phyloP scores from a whole-genome alignment of 2,113 vertebrate genomes.

The Ptychochromis oligacanthus region DNA sequence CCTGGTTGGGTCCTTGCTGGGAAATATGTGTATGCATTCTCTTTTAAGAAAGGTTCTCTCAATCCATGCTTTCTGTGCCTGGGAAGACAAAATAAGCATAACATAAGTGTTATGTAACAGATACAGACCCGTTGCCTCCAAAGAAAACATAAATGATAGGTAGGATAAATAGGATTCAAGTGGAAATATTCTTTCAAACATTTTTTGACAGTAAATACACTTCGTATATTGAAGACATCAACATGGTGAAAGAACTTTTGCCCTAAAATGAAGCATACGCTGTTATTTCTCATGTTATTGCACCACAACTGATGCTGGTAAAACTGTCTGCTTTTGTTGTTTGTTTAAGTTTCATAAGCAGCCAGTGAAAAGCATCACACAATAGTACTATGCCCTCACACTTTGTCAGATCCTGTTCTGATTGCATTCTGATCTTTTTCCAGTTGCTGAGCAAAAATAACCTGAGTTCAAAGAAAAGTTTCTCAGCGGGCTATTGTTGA shows the following conservation, averaged over 20 bases:
- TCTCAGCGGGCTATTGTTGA: constrained; percentile 60
- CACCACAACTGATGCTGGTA: constrained; percentile 22
- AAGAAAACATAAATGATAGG: not conserved
- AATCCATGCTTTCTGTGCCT: constrained; percentile 94
- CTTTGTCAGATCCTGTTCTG: constrained; percentile 34
- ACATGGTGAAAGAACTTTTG: not conserved
- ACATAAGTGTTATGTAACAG: not conserved
- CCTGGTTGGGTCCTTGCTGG: constrained; percentile 91
- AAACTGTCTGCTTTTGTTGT: constrained; percentile 23
- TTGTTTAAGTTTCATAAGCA: constrained; percentile 36
- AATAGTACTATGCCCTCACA: constrained; percentile 40
- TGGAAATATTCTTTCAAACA: too few relatives aligned
- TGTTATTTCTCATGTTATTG: constrained; percentile 31
- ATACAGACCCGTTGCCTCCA: not conserved
- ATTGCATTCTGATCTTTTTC: constrained; percentile 56
- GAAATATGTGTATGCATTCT: constrained; percentile 90
- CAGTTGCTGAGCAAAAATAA: constrained; percentile 59
- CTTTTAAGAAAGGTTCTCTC: constrained; percentile 94
- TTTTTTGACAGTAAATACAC: not conserved
- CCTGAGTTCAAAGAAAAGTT: constrained; percentile 52
- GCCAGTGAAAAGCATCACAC: constrained; percentile 36
- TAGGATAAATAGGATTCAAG: not conserved
- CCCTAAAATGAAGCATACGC: not conserved
- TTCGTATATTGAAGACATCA: not conserved
- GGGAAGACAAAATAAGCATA: constrained; percentile 40